Evolutionary conservation across 1,140 invertebrate species (phyloP).

Genomic region (Pogonomyrmex barbatus): DNA sequence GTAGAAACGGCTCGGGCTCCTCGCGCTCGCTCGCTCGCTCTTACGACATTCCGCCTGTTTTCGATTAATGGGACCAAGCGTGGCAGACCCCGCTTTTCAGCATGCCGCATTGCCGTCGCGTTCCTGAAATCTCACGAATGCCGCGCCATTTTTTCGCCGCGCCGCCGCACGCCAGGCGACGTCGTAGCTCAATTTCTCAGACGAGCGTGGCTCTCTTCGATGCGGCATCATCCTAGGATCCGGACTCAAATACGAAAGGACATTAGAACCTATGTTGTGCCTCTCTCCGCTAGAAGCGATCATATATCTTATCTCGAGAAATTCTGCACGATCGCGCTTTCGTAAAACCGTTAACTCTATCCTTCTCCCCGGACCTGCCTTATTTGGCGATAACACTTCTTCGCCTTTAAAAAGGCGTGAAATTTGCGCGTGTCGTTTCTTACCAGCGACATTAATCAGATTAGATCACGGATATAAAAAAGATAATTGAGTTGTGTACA

Average conservation of each 20-base stretch:
- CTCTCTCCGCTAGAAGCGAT: constrained; percentile 28
- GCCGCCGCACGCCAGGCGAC: constrained; percentile 10
- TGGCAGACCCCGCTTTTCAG: constrained; percentile 62
- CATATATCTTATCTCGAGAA: constrained; percentile 48
- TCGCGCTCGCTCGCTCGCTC: constrained; percentile 29
- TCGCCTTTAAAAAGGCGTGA: not conserved
- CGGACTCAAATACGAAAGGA: constrained; percentile 30
- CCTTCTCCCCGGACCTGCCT: constrained; percentile 15
- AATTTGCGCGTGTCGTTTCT: not conserved
- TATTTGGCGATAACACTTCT: not conserved
- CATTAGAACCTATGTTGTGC: constrained; percentile 8
- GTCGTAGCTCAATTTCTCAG: constrained; percentile 25
- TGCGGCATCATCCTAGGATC: constrained; percentile 5
- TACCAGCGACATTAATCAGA: constrained; percentile 3
- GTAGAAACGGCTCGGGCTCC: constrained; percentile 1
- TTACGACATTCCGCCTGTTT: constrained; percentile 69
- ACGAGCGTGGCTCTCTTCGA: not conserved
- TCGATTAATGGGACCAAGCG: constrained; percentile 72
- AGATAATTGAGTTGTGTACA: not conserved
- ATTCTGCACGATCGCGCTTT: constrained; percentile 42
- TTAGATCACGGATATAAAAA: not conserved
- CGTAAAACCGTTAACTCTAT: constrained; percentile 37
- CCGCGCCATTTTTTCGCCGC: constrained; percentile 52
- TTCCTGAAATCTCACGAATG: constrained; percentile 72
- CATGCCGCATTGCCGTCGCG: constrained; percentile 61